Percentiles rank a stretch among this genome's conserved stretches.
phyloP scores from a whole-genome alignment of 1,140 invertebrate species.

The Pemphigus obesinymphae region DNA sequence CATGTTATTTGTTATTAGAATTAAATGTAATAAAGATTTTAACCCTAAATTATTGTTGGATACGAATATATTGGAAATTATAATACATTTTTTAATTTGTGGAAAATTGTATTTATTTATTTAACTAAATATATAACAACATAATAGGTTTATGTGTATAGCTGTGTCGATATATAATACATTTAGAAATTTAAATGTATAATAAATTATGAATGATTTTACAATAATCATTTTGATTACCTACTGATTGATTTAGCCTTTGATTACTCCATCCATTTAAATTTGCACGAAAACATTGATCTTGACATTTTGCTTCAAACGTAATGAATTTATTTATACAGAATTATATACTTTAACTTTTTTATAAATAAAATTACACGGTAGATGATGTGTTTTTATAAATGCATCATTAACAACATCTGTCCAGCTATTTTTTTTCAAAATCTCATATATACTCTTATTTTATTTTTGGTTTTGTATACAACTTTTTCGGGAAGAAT shows the following conservation, averaged over 20 bases:
- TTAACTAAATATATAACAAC: too few relatives aligned
- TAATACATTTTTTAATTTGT: too few relatives aligned
- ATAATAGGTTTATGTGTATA: too few relatives aligned
- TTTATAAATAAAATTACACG: background rate
- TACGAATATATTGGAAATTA: too few relatives aligned
- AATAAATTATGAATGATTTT: background rate
- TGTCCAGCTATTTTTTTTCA: background rate
- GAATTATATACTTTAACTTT: background rate
- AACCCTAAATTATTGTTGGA: too few relatives aligned
- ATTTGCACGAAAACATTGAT: background rate
- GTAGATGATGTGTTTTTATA: background rate
- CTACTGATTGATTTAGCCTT: background rate
- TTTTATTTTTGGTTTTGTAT: background rate
- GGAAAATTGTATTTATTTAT: too few relatives aligned
- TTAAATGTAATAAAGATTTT: too few relatives aligned
- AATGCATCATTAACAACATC: background rate
- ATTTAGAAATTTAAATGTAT: too few relatives aligned
- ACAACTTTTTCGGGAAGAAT: background rate
- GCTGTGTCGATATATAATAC: too few relatives aligned
- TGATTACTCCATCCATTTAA: slow-evolving; percentile 8
- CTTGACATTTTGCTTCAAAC: background rate
- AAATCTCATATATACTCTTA: background rate
- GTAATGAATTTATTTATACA: background rate
- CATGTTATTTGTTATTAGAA: too few relatives aligned
- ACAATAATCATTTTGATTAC: too few relatives aligned